Percentiles rank a stretch among this genome's conserved stretches.
phyloP scores from a whole-genome alignment of 2,797 vertebrate genomes.

The Coilia nasus region DNA sequence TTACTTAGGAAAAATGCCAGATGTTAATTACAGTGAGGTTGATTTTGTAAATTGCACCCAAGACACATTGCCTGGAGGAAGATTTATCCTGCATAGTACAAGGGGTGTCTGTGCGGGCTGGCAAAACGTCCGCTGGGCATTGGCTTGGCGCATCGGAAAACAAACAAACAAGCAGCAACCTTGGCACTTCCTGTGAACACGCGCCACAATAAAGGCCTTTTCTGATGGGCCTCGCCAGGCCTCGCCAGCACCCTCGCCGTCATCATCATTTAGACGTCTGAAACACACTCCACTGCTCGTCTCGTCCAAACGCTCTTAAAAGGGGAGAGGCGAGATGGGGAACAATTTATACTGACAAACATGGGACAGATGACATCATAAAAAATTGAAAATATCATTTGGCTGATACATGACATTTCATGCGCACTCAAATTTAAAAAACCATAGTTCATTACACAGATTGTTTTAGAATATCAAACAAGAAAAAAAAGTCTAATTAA shows the following conservation, averaged over 20 bases:
- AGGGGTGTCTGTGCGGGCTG: slow-evolving; percentile 60
- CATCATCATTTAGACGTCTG: neutral
- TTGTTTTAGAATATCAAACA: no score
- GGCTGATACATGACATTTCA: neutral
- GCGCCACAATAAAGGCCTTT: slow-evolving; percentile 46
- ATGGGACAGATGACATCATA: neutral
- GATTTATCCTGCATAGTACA: slow-evolving; percentile 64
- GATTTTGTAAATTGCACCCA: slow-evolving; percentile 72
- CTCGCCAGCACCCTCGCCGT: neutral
- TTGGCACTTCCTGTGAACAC: slow-evolving; percentile 51
- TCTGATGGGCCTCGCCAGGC: neutral
- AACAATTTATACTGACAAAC: neutral
- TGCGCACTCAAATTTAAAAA: no score
- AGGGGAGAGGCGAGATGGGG: neutral
- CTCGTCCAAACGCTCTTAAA: neutral
- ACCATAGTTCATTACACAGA: neutral
- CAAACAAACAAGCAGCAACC: slow-evolving; percentile 64
- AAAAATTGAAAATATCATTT: neutral
- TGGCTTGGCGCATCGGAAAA: slow-evolving; percentile 62
- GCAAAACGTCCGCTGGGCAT: slow-evolving; percentile 61
- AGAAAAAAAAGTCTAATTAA: neutral
- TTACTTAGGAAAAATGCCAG: slow-evolving; percentile 68
- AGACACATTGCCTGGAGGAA: slow-evolving; percentile 67
- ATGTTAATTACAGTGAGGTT: slow-evolving; percentile 72
- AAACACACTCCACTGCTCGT: neutral